Base-by-base conservation (phyloP, 2,888 invertebrate genomes). In the Seira ritae region DNA sequence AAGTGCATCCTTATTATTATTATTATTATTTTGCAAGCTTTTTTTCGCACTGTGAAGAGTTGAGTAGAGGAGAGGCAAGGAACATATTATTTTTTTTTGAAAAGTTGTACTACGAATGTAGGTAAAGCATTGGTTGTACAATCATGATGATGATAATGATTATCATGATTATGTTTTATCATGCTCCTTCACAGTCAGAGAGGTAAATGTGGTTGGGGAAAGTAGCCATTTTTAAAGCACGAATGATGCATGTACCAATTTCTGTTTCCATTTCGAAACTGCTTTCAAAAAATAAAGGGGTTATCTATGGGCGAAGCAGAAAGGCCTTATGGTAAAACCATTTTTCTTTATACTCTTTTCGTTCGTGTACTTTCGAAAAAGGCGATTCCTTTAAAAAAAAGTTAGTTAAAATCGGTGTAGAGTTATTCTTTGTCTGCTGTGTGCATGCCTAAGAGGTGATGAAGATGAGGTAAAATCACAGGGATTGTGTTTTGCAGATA, bases 121-220 rank as follows among this genome's bases (percentile, higher is more conserved):
- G 50, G 50, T 50, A 50, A 50, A 50, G 50, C 50, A 50, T n/a
- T 50, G 50, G 15, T 50, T 50, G 50, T 50, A 50, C 50, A 50
- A 50, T 50, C 50, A 50, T n/a, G 50, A 50, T 50, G 50, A n/a
- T 50, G 17, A 50, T 50, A 15, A 50, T 50, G 50, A 50, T 50
- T 15, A 50, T 50, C 50, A 50, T 50, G 50, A 50, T 50, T 50
- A 50, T 50, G 50, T 50, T 50, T 50, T 50, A 31, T 31, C 2
- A 50, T 50, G 50, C 74, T 60, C 69, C 69, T 70, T 71, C 46
- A 70, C 55, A 65, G 46, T 66, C 50, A 60, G 67, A 76, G 75
- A 71, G 71, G 76, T 70, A 12, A 75, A 66, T 72, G 76, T 71
- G 72, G 81, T 60, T 81, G 76, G 81, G 75, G 81, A 81, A 81